Percentiles rank a stretch among this genome's conserved stretches.
These are phyloP conservation scores for Chrysocyon brachyurus DNA, from an alignment of 2,797 vertebrate species.

Conservation along the genomic window DNA sequence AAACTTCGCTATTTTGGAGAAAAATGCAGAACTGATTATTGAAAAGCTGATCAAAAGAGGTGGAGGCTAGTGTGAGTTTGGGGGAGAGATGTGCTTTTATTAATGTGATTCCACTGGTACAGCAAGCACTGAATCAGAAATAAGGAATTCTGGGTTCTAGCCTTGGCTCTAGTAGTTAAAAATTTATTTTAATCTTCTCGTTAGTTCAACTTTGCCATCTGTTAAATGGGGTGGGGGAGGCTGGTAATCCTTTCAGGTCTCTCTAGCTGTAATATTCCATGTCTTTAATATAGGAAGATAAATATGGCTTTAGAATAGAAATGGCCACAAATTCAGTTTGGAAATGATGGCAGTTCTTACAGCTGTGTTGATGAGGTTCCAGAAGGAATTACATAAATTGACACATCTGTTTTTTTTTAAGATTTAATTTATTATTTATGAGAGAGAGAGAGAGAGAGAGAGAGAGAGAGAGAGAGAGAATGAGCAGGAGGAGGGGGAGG, in stretches of 20 bases:
- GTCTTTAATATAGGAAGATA: conserved; percentile 44
- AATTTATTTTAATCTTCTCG: conserved; percentile 35
- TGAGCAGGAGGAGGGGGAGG: too few relatives aligned
- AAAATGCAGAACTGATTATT: conserved; percentile 12
- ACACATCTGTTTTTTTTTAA: neutral
- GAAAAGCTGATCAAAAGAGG: conserved; percentile 17
- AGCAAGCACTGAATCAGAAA: conserved; percentile 25
- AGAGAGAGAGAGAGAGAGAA: too few relatives aligned
- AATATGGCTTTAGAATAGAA: conserved; percentile 20
- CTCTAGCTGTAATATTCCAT: neutral
- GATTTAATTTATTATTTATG: too few relatives aligned
- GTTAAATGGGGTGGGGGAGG: neutral
- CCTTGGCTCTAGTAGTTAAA: neutral
- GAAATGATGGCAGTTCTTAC: conserved; percentile 44
- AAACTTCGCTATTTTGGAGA: conserved; percentile 57
- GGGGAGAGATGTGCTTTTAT: neutral
- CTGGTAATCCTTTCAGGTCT: neutral
- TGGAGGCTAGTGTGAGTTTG: neutral
- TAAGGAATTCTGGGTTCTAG: conserved; percentile 45
- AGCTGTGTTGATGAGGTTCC: neutral
- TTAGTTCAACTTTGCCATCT: conserved; percentile 30
- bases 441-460: too few relatives aligned
- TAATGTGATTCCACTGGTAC: neutral
- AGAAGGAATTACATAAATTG: conserved; percentile 27
- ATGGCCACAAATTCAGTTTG: conserved; percentile 28